These are phyloP conservation scores for Hyposmocoma kahamanoa DNA, from an alignment of 1,140 invertebrate genomes.

Conservation along the genomic window DNA sequence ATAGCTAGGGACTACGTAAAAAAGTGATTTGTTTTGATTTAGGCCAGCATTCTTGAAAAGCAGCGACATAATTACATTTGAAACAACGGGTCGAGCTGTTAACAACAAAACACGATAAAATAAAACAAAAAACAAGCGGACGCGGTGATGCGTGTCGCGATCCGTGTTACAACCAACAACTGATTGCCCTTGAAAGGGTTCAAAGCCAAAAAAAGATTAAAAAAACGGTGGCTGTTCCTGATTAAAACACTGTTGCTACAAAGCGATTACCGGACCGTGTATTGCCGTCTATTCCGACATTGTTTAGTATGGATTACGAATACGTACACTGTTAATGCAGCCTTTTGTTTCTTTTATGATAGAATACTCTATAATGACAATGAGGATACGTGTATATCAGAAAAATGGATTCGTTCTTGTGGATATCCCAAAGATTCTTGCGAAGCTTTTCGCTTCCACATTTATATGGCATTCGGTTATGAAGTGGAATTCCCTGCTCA, in stretches of 20 bases:
- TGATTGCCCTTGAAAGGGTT: constrained; percentile 58
- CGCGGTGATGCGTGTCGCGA: constrained; percentile 44
- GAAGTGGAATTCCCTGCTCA: no score
- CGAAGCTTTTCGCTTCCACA: no score
- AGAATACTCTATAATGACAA: no score
- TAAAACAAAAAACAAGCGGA: constrained; percentile 27
- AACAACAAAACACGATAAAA: constrained; percentile 27
- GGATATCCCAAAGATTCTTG: no score
- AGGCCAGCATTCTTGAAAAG: no score
- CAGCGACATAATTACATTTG: not conserved
- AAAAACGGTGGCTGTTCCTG: constrained; percentile 33
- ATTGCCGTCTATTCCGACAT: constrained; percentile 36
- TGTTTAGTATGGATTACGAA: constrained; percentile 2
- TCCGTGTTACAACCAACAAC: constrained; percentile 51
- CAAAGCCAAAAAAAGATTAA: constrained; percentile 42
- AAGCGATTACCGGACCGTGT: constrained; percentile 64
- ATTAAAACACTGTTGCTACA: constrained; percentile 56
- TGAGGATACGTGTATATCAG: no score
- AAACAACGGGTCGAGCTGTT: constrained; percentile 15
- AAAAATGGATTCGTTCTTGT: no score
- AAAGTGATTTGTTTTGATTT: no score
- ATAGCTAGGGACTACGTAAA: no score
- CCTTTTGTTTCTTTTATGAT: not conserved
- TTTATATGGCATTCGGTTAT: no score
- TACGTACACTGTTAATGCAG: constrained; percentile 3